phyloP scores from a whole-genome alignment of 2,797 vertebrate species.

The Chrosomus eos region DNA sequence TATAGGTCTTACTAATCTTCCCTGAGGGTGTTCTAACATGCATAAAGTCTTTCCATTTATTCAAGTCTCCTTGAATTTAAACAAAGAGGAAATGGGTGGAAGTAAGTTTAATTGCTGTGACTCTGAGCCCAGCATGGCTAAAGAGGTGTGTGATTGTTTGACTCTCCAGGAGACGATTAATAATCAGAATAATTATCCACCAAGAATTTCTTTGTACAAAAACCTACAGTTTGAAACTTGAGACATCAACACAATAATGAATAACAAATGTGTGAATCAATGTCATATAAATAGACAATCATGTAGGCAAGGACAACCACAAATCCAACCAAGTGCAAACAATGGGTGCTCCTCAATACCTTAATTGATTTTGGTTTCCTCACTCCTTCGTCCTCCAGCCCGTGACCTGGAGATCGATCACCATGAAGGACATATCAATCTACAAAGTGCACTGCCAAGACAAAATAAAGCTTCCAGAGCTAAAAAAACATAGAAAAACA shows the following conservation, averaged over 20 bases:
- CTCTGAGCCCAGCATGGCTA: background rate
- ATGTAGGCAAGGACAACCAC: background rate
- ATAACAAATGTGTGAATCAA: background rate
- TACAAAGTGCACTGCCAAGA: background rate
- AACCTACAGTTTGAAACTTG: background rate
- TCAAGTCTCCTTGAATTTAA: background rate
- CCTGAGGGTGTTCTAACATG: slow-evolving; percentile 1
- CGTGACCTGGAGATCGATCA: slow-evolving; percentile 9
- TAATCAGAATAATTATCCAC: background rate
- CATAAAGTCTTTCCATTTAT: background rate
- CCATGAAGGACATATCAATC: slow-evolving; percentile 3
- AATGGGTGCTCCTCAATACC: background rate
- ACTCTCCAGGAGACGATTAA: background rate
- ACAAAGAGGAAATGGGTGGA: background rate
- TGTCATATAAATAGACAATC: background rate
- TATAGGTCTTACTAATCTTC: background rate
- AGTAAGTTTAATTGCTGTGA: too few relatives aligned
- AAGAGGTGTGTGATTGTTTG: background rate
- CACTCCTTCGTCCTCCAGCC: background rate
- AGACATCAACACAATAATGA: background rate
- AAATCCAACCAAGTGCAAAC: background rate
- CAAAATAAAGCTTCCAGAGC: background rate
- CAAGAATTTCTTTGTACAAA: background rate
- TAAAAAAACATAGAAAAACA: background rate
- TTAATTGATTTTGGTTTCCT: background rate